Percentiles rank a stretch among this genome's conserved stretches.
Conservation (phyloP, 1,140 invertebrate genomes). For the Hetaerina americana region DNA sequence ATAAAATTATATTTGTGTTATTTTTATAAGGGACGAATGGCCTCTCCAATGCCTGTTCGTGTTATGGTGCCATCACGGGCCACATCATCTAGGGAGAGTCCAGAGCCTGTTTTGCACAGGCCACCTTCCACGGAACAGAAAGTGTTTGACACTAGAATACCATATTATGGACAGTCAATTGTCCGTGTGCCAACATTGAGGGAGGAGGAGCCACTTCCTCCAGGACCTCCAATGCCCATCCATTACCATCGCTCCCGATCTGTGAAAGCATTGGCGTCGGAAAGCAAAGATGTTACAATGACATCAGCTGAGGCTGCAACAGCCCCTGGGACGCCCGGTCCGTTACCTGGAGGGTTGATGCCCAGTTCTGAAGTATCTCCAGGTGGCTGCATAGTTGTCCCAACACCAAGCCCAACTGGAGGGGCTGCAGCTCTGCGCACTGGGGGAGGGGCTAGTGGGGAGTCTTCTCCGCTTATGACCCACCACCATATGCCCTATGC, state of each 20-base stretch:
- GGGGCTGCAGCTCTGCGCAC: background rate
- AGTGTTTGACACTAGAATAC: background rate
- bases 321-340: slow-evolving; percentile 6
- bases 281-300: background rate
- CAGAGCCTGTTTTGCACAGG: background rate
- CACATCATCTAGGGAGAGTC: background rate
- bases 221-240: background rate
- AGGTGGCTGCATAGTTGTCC: slow-evolving; percentile 39
- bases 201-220: background rate
- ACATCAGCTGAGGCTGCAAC: slow-evolving; percentile 1
- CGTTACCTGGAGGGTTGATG: background rate
- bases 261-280: background rate
- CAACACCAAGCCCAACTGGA: background rate
- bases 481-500: slow-evolving; percentile 12
- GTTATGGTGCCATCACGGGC: background rate
- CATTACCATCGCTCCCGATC: background rate
- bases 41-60: background rate
- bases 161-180: background rate
- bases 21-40: background rate
- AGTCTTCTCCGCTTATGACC: slow-evolving; percentile 39
- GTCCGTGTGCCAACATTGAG: background rate
- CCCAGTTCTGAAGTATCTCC: slow-evolving; percentile 40
- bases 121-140: background rate
- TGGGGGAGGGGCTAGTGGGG: background rate
- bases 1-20: background rate